These are phyloP conservation scores for Neolamprologus hecqui DNA, from an alignment of 2,113 vertebrate species.

Conservation along the genomic window DNA sequence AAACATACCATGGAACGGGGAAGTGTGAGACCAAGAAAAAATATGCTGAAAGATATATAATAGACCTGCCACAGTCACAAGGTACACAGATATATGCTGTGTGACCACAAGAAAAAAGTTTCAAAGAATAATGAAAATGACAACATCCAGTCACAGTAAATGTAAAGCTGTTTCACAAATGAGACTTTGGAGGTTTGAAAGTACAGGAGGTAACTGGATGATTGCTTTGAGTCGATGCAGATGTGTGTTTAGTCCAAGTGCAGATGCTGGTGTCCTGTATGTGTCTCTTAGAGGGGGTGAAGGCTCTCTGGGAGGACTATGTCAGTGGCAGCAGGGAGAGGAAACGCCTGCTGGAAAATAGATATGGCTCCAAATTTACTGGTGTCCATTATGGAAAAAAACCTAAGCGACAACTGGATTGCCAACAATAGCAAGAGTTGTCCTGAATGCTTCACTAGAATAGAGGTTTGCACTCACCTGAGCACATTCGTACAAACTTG, in stretches of 20 bases:
- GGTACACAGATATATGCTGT: not conserved
- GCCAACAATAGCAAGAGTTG: slow-evolving; percentile 75
- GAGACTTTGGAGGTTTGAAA: not conserved
- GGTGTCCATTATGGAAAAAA: slow-evolving; percentile 41
- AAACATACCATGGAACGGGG: slow-evolving; percentile 78
- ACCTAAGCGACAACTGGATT: slow-evolving; percentile 71
- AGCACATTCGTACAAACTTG: not conserved
- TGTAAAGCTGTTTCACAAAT: not conserved
- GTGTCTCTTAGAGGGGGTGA: slow-evolving; percentile 70
- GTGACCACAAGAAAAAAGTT: not conserved
- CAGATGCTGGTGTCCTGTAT: not conserved
- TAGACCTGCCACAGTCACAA: not conserved
- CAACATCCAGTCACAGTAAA: not conserved
- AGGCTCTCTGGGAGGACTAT: slow-evolving; percentile 71
- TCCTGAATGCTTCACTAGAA: slow-evolving; percentile 74
- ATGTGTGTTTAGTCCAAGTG: not conserved
- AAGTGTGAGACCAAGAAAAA: slow-evolving; percentile 53
- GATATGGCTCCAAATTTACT: slow-evolving; percentile 54
- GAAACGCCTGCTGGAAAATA: slow-evolving; percentile 69
- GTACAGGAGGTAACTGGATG: not conserved
- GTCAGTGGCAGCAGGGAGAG: slow-evolving; percentile 62
- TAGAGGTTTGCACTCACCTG: slow-evolving; percentile 23
- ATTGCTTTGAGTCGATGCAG: not conserved
- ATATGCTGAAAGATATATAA: not conserved
- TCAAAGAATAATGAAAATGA: not conserved